A percentile compares a stretch with the other conserved stretches of the same genome.
phyloP scores from a whole-genome alignment of 2,797 vertebrate genomes.

The Falco peregrinus region DNA sequence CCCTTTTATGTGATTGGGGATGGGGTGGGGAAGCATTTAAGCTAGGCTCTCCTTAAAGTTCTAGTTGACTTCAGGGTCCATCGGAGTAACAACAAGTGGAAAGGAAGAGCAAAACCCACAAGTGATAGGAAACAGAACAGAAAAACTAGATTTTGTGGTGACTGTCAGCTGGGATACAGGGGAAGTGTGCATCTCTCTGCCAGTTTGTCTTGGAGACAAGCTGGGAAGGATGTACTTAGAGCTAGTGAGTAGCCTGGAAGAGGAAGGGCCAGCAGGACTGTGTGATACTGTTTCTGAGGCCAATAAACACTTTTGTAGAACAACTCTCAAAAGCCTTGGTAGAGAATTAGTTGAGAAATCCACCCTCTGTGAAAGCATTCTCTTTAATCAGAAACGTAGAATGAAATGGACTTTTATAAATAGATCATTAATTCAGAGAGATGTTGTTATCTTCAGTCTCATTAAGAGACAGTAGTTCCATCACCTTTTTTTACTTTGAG shows the following conservation, averaged over 20 bases:
- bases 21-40: not conserved
- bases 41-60: not conserved
- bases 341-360: not conserved
- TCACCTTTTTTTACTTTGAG: not conserved
- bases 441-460: not conserved
- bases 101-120: not conserved
- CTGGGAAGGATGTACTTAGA: not conserved
- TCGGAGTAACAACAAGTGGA: not conserved
- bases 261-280: not conserved
- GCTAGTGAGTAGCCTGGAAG: not conserved
- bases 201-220: not conserved
- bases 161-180: not conserved
- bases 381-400: not conserved
- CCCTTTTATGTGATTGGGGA: not conserved
- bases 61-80: not conserved
- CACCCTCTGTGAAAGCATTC: not conserved
- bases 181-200: not conserved
- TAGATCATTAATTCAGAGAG: not conserved
- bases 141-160: not conserved
- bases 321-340: not conserved
- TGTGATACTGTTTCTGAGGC: not conserved
- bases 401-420: not conserved
- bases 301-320: not conserved
- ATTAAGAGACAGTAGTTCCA: not conserved
- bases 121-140: not conserved